Evolutionary conservation across 2,797 vertebrate species (phyloP).

Genomic region (Coregonus suidteri): DNA sequence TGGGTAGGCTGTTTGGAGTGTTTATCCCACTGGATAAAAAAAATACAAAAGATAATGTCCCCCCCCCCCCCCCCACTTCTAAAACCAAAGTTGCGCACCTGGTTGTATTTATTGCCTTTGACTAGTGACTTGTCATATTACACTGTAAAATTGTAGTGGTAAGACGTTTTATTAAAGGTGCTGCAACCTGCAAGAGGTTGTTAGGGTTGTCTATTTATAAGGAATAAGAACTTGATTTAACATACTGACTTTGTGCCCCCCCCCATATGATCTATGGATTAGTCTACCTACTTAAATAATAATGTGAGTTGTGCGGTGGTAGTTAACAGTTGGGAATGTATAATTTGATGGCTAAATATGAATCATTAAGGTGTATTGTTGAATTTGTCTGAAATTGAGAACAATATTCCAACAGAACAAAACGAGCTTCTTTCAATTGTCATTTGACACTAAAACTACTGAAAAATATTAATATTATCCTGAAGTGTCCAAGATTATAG

Average conservation of each 20-base stretch:
- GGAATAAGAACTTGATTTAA: conserved; percentile 58
- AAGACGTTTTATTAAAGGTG: conserved; percentile 24
- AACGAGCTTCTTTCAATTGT: neutral
- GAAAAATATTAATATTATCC: neutral
- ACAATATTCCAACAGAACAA: neutral
- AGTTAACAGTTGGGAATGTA: conserved; percentile 19
- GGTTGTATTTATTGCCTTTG: conserved; percentile 51
- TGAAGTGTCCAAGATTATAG: neutral
- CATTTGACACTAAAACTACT: conserved; percentile 7
- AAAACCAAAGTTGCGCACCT: too few species aligned
- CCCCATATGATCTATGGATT: conserved; percentile 38
- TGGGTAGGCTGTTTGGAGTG: too few species aligned
- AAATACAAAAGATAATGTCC: too few species aligned
- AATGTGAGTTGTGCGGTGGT: conserved; percentile 37
- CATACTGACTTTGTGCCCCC: conserved; percentile 19
- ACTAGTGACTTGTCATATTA: conserved; percentile 49
- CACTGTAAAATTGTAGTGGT: conserved; percentile 68
- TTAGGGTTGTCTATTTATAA: conserved; percentile 36
- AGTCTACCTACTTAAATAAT: neutral
- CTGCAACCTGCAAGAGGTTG: conserved; percentile 38
- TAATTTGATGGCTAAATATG: too few species aligned
- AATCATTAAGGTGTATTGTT: conserved; percentile 21
- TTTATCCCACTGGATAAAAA: too few species aligned
- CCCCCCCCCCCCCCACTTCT: too few species aligned
- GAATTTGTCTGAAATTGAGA: conserved; percentile 9